These are phyloP conservation scores for Oedothorax gibbosus DNA, from an alignment of 1,140 invertebrate genomes.

Conservation along the genomic window DNA sequence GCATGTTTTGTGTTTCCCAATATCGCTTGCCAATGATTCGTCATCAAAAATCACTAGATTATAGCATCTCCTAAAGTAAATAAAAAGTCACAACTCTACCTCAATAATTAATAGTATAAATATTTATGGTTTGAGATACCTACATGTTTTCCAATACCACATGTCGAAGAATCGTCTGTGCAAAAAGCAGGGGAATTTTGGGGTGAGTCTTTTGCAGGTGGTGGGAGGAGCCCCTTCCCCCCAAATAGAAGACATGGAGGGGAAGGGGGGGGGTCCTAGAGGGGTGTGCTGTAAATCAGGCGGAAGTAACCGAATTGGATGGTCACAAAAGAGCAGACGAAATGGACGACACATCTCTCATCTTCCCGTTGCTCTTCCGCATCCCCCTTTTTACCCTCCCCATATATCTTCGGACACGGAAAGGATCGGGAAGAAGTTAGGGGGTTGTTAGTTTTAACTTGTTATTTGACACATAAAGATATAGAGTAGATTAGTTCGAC, in stretches of 20 bases:
- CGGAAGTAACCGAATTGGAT: constrained; percentile 61
- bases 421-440: neutral
- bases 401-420: constrained; percentile 35
- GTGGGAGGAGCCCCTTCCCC: constrained; percentile 24
- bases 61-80: no score
- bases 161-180: neutral
- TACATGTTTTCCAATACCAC: constrained; percentile 14
- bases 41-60: no score
- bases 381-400: constrained; percentile 20
- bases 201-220: constrained; percentile 52
- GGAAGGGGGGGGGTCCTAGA: neutral
- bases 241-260: constrained; percentile 17
- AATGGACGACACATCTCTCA: constrained; percentile 59
- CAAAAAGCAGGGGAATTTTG: neutral
- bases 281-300: constrained; percentile 56
- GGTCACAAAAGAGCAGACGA: constrained; percentile 61
- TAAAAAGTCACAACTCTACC: no score
- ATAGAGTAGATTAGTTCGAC: no score
- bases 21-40: no score
- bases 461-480: no score
- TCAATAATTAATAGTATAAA: no score
- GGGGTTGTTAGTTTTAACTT: neutral
- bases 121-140: neutral
- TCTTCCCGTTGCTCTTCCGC: constrained; percentile 34
- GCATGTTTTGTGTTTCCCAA: no score